These are phyloP conservation scores for Ceratosolen solmsi DNA, from an alignment of 1,140 invertebrate species.

Conservation along the genomic window DNA sequence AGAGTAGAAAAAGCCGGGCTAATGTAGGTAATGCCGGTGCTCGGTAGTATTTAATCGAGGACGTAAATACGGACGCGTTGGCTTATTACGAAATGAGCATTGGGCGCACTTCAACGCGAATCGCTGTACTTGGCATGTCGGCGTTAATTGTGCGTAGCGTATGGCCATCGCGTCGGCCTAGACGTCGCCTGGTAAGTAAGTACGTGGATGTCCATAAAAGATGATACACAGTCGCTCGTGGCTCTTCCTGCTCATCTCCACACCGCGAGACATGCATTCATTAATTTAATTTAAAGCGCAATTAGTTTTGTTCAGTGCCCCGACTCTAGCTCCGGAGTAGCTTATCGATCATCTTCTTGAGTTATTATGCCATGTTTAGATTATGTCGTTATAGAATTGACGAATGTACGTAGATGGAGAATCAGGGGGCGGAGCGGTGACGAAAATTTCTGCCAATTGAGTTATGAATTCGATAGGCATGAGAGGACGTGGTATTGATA, in stretches of 20 bases:
- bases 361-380: background rate
- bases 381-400: background rate
- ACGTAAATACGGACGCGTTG: conserved; percentile 31
- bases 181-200: background rate
- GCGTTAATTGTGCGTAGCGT: conserved; percentile 33
- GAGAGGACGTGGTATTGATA: too few relatives aligned
- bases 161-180: too few relatives aligned
- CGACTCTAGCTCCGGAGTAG: too few relatives aligned
- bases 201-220: background rate
- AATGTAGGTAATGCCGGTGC: background rate
- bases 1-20: background rate
- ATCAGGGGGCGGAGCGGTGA: too few relatives aligned
- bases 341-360: too few relatives aligned
- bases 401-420: too few relatives aligned
- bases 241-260: background rate
- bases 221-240: conserved; percentile 17
- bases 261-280: conserved; percentile 19
- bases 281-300: conserved; percentile 37
- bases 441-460: too few relatives aligned
- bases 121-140: conserved; percentile 29
- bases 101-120: background rate
- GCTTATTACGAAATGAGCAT: conserved; percentile 17
- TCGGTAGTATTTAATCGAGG: conserved; percentile 40
- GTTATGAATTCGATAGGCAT: too few relatives aligned
- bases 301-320: background rate